Evolutionary conservation across 2,113 vertebrate species (phyloP).

Genomic region (Gorilla gorilla): DNA sequence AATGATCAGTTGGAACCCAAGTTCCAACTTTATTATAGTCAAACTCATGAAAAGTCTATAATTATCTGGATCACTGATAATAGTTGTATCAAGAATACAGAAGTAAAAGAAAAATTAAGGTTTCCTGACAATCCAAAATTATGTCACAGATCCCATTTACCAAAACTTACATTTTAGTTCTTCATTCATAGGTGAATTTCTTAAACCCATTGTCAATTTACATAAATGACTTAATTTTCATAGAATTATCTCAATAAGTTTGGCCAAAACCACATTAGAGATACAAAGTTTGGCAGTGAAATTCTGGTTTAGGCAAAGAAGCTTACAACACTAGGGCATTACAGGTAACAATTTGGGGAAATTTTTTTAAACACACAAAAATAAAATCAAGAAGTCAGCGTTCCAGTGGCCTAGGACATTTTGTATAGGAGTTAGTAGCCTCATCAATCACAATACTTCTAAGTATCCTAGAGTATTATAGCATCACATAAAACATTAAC

Average conservation of each 20-base stretch:
- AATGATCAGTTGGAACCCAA: background rate
- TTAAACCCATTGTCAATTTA: background rate
- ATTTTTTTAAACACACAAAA: background rate
- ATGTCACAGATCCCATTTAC: background rate
- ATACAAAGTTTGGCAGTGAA: background rate
- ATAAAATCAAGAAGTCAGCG: background rate
- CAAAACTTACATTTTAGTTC: conserved; percentile 22
- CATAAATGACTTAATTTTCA: conserved; percentile 12
- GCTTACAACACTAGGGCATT: background rate
- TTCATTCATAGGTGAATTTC: conserved; percentile 14
- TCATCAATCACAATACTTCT: background rate
- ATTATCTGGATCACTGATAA: background rate
- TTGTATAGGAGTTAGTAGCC: background rate
- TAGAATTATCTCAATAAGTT: background rate
- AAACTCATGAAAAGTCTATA: background rate
- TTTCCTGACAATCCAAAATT: background rate
- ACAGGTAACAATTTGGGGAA: background rate
- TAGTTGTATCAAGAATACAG: background rate
- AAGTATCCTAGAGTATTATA: background rate
- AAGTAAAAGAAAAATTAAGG: background rate
- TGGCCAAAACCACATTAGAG: conserved; percentile 11
- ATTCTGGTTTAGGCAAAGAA: conserved; percentile 32
- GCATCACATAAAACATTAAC: background rate
- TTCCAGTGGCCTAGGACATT: background rate
- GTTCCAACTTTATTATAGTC: background rate